Conservation (phyloP, 2,113 vertebrate species). For the Pandion haliaetus region DNA sequence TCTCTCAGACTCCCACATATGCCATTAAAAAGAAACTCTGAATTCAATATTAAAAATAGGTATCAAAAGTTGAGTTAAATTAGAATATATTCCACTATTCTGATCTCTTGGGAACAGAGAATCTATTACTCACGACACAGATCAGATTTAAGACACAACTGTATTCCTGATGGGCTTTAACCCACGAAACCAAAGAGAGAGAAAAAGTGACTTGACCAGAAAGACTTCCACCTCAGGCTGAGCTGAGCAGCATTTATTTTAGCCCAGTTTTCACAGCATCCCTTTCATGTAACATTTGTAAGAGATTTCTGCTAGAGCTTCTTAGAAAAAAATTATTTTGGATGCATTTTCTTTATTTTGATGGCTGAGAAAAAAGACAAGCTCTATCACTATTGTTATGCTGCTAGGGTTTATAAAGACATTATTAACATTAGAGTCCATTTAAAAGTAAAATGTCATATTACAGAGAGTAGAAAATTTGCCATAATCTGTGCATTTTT, state of each 20-base stretch:
- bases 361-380: background rate
- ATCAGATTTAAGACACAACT: background rate
- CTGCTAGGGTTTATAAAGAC: background rate
- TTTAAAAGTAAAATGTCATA: background rate
- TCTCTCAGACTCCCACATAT: background rate
- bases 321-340: background rate
- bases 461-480: background rate
- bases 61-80: background rate
- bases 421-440: background rate
- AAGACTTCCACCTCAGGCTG: background rate
- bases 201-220: background rate
- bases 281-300: background rate
- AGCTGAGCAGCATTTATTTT: background rate
- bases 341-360: conserved; percentile 9
- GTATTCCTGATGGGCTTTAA: background rate
- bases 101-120: background rate
- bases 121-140: background rate
- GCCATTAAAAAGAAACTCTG: background rate
- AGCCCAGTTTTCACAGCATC: background rate
- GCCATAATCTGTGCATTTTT: background rate
- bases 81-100: background rate
- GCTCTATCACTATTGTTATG: background rate
- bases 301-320: background rate
- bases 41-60: background rate
- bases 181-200: background rate